Evolutionary conservation across 1,140 invertebrate species (phyloP), one percentile per base, ranked within the genome.

Genomic region (Ostrea edulis): DNA sequence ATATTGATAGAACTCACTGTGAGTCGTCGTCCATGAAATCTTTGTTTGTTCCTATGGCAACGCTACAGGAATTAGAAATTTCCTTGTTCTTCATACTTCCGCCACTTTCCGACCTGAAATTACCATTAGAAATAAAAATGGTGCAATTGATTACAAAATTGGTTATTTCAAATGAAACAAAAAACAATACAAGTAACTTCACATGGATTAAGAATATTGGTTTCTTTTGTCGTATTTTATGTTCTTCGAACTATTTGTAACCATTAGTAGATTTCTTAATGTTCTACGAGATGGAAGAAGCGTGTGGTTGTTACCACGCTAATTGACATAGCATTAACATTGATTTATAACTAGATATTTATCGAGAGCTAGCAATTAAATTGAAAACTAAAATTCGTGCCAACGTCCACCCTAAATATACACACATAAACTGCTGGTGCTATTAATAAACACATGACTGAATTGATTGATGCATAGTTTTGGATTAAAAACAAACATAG

Each of bases 51-150:
- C 77, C 84, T n/a, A 85, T 84, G 29, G 82, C 84, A 22, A 89
- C 88, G 71, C 58, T 85, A 55, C 88, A 89, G 22, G 52, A 54
- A 71, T 89, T 89, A 44, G 86, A 82, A 44, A 89, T 82, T 51
- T 87, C 65, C 55, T 89, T 89, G 68, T 87, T 89, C 53, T 89
- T 89, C 88, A 89, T 89, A 52, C 51, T 87, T 25, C 83, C 65
- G 20, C 71, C 85, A 53, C 83, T 81, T 52, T 85, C 86, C 55
- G 88, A 86, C 65, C 88, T 89, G 85, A 44, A 84, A 86, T 77
- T 77, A 29, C 68, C 9, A 77, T 77, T 11, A 35, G 29, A 77
- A 77, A 25, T 25, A 68, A 68, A 68, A 77, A 29, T 25, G 68
- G 68, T 4, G 8, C 14, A 44, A 25, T 25, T 77, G 29, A 77